Evolutionary conservation across 2,113 vertebrate genomes (phyloP).

Genomic region (Sorex araneus): DNA sequence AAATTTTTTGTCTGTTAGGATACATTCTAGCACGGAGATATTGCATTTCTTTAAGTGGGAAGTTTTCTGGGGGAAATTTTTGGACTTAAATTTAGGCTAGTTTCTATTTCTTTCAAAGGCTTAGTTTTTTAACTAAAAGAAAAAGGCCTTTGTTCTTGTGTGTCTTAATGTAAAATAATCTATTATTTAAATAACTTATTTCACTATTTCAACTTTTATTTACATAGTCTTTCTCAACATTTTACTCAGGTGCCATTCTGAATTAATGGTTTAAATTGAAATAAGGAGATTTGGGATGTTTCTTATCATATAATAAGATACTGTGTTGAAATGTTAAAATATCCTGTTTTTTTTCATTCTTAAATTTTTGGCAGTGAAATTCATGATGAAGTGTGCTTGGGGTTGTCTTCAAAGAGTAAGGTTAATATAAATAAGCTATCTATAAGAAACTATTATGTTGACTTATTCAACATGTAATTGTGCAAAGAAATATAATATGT

Average conservation of each 20-base stretch:
- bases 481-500: slow-evolving; percentile 38
- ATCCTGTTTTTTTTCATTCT: slow-evolving; percentile 52
- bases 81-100: slow-evolving; percentile 34
- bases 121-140: slow-evolving; percentile 36
- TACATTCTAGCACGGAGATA: background rate
- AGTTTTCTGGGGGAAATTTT: slow-evolving; percentile 40
- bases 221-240: slow-evolving; percentile 22
- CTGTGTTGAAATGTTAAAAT: slow-evolving; percentile 56
- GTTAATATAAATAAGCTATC: slow-evolving; percentile 58
- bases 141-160: slow-evolving; percentile 11
- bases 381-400: slow-evolving; percentile 24
- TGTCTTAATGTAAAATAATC: slow-evolving; percentile 21
- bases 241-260: slow-evolving; percentile 62
- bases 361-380: slow-evolving; percentile 32
- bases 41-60: background rate
- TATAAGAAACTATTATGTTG: slow-evolving; percentile 54
- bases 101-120: slow-evolving; percentile 26
- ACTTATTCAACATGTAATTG: slow-evolving; percentile 61
- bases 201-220: background rate
- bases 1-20: slow-evolving; percentile 3
- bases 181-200: slow-evolving; percentile 39
- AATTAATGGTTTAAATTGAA: slow-evolving; percentile 56
- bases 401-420: slow-evolving; percentile 56
- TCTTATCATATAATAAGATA: slow-evolving; percentile 17
- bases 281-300: slow-evolving; percentile 43